Evolutionary conservation across 2,888 invertebrate genomes (phyloP).

Genomic region (Yponomeuta cagnagella): DNA sequence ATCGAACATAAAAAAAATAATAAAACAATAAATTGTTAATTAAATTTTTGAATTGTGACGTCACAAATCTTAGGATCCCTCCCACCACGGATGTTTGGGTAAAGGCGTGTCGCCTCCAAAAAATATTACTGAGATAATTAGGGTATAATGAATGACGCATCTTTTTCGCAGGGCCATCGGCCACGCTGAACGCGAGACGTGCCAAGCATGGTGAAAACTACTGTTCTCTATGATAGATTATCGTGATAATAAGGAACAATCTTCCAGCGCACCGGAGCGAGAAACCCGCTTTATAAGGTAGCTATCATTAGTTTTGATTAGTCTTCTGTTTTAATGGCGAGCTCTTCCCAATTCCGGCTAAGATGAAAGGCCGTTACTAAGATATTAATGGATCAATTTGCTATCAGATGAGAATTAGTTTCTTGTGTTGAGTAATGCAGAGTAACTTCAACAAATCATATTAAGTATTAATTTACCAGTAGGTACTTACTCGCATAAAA

Average conservation of each 20-base stretch:
- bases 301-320: not conserved
- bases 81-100: no score
- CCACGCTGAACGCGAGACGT: not conserved
- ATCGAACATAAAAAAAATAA: no score
- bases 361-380: not conserved
- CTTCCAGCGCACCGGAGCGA: not conserved
- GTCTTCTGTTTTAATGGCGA: not conserved
- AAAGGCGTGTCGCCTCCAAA: no score
- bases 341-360: not conserved
- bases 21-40: no score
- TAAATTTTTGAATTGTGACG: no score
- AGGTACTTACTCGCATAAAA: no score
- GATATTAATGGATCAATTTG: no score
- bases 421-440: no score
- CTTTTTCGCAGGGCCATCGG: not conserved
- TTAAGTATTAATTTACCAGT: no score
- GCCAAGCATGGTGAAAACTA: not conserved
- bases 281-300: not conserved
- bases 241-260: not conserved
- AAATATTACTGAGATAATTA: not conserved
- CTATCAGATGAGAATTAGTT: no score
- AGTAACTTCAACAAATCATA: no score
- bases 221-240: not conserved
- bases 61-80: no score
- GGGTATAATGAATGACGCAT: constrained; percentile 10